A percentile compares a stretch with the other conserved stretches of the same genome.
These are phyloP conservation scores for Octonoba sinensis DNA, from an alignment of 2,888 invertebrate species.

Conservation along the genomic window DNA sequence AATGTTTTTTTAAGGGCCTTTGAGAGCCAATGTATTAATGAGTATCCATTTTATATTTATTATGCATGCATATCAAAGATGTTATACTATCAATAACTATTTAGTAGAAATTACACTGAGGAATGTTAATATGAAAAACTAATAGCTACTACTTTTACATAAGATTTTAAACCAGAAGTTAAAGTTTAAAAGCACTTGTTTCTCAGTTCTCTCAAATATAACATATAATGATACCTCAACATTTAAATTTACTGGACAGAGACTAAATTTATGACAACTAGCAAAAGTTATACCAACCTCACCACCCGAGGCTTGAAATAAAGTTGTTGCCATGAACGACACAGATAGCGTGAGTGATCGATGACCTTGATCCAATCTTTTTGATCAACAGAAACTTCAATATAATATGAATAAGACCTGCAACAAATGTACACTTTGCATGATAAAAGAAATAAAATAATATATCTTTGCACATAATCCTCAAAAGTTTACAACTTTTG, in stretches of 20 bases:
- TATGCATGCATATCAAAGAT: too few species aligned
- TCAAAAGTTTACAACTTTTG: not conserved
- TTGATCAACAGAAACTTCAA: slow-evolving; percentile 90
- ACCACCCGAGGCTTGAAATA: slow-evolving; percentile 92
- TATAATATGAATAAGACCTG: slow-evolving; percentile 84
- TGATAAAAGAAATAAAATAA: not conserved
- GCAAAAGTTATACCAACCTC: slow-evolving; percentile 72
- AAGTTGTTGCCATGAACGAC: slow-evolving; percentile 96
- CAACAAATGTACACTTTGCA: not conserved
- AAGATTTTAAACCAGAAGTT: too few species aligned
- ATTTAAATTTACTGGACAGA: not conserved
- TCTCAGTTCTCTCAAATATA: too few species aligned
- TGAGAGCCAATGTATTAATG: too few species aligned
- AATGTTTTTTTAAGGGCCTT: too few species aligned
- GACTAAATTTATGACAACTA: not conserved
- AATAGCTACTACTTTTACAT: too few species aligned
- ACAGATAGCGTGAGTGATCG: slow-evolving; percentile 91
- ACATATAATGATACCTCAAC: too few species aligned
- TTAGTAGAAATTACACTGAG: too few species aligned
- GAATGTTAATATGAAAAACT: too few species aligned
- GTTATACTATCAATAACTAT: too few species aligned
- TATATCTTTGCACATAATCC: not conserved
- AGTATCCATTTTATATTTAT: too few species aligned
- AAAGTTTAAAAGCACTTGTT: too few species aligned
- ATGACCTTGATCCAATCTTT: slow-evolving; percentile 94